These are phyloP conservation scores for Drosophila nr. perissopoda DNA, from an alignment of 2,888 invertebrate genomes.

Conservation along the genomic window DNA sequence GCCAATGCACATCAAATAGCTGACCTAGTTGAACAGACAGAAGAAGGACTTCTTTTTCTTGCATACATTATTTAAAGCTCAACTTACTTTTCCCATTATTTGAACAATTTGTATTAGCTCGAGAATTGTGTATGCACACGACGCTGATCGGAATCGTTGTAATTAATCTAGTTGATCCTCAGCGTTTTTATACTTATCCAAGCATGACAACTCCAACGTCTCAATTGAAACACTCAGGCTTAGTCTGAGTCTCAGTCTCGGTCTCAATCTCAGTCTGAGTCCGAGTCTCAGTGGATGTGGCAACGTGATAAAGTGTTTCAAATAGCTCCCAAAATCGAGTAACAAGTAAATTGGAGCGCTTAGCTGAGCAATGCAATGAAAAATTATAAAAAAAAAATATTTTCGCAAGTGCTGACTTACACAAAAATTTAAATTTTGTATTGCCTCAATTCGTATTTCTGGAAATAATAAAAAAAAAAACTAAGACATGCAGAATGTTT, in stretches of 20 bases:
- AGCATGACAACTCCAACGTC: slow-evolving; percentile 36
- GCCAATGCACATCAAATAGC: slow-evolving; percentile 58
- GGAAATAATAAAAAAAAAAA: background rate
- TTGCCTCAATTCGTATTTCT: background rate
- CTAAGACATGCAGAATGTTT: background rate
- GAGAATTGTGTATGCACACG: slow-evolving; percentile 66
- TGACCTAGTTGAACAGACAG: slow-evolving; percentile 38
- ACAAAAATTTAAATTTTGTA: slow-evolving; percentile 13
- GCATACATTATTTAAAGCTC: background rate
- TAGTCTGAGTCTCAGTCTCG: slow-evolving; percentile 1
- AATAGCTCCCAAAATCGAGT: slow-evolving; percentile 29
- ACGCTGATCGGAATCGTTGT: slow-evolving; percentile 61
- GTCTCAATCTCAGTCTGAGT: slow-evolving; percentile 11
- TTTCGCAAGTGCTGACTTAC: slow-evolving; percentile 54
- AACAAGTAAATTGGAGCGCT: slow-evolving; percentile 53
- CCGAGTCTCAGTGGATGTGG: slow-evolving; percentile 35
- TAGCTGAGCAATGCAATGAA: slow-evolving; percentile 55
- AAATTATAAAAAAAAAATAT: slow-evolving; percentile 63
- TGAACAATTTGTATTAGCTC: slow-evolving; percentile 10
- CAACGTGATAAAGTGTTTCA: slow-evolving; percentile 42
- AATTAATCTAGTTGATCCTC: slow-evolving; percentile 71
- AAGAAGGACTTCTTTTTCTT: background rate
- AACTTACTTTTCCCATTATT: slow-evolving; percentile 68
- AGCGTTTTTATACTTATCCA: slow-evolving; percentile 68
- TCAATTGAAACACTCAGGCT: slow-evolving; percentile 31